Evolutionary conservation across 2,113 vertebrate species (phyloP), one percentile per base, ranked within the genome.

Genomic region (Coptodon rendalli): DNA sequence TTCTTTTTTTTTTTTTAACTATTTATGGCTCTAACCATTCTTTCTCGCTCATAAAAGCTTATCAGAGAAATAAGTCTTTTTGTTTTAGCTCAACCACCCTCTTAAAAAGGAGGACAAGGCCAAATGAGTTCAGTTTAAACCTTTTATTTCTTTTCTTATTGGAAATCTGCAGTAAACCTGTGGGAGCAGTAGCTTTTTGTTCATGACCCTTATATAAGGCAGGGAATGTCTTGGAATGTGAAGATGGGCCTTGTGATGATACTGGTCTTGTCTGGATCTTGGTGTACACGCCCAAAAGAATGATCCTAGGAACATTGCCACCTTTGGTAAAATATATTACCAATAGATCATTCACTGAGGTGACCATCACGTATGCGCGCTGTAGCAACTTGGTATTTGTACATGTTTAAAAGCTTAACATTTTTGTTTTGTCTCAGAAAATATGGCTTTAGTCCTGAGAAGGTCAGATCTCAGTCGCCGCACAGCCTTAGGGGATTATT

Each of bases 401-500:
- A 61, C 8, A 83, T 71, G 79, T 82, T 84, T 45, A 50, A 34
- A 40, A 17, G 63, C 57, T 93, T 84, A 82, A 71, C 16, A 27
- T 79, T 88, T 87, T 48, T 85, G 22, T 83, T 86, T 66, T n/a
- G 76, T 86, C 80, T 84, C 40, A 40, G 40, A 80, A 56, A 76
- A 71, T 81, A 84, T 84, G 71, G 80, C 81, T 90, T 61, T 81
- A 79, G 86, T 88, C 79, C 81, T 45, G 31, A 13, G 17, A 22
- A 53, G 24, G 81, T 83, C 38, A 19, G 19, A n/a, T 24, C 59
- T 96, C 90, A 98, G 94, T 96, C 96, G 17, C 97, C 95, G 89
- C 98, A 99, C 76, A 96, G 88, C 71, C 82, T 95, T 93, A 97
- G 89, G 61, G 97, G 97, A 93, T 97, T 98, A 93, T 97, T 98